Evolutionary conservation across 2,888 invertebrate genomes (phyloP).

Genomic region (Tillus elongatus): DNA sequence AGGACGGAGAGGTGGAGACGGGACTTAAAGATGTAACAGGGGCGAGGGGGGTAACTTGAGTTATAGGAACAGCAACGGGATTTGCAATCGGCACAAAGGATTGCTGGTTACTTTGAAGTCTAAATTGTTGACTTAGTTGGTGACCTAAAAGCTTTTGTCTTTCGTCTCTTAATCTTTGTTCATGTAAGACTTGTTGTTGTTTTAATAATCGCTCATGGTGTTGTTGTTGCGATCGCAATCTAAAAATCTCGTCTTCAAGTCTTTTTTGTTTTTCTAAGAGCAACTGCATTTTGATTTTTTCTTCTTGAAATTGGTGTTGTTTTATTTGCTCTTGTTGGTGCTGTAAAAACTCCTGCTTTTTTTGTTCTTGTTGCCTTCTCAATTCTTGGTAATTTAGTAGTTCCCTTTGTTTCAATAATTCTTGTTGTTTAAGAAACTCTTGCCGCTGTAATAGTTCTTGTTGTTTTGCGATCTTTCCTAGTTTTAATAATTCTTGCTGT

Average conservation of each 20-base stretch:
- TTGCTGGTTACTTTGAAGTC: constrained; percentile 38
- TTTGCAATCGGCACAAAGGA: constrained; percentile 25
- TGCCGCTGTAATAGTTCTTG: constrained; percentile 34
- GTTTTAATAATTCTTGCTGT: too few species aligned
- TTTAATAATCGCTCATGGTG: constrained; percentile 60
- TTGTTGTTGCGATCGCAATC: constrained; percentile 52
- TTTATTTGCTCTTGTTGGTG: constrained; percentile 48
- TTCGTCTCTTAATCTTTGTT: constrained; percentile 43
- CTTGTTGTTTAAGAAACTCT: constrained; percentile 41
- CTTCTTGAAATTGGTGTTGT: constrained; percentile 60
- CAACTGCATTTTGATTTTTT: constrained; percentile 55
- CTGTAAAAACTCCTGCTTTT: too few species aligned
- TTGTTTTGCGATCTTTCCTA: constrained; percentile 7
- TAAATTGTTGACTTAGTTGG: constrained; percentile 32
- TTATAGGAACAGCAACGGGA: constrained; percentile 14
- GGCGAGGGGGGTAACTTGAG: constrained; percentile 24
- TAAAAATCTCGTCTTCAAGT: constrained; percentile 47
- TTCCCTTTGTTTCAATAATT: constrained; percentile 20
- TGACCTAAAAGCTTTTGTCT: constrained; percentile 27
- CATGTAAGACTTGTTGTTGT: constrained; percentile 54
- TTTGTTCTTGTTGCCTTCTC: not conserved
- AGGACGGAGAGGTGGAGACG: too few species aligned
- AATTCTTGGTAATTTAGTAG: not conserved
- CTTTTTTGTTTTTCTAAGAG: constrained; percentile 43
- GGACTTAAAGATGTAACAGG: too few species aligned